These are phyloP conservation scores for Pseudolaguvia tuberculata DNA, from an alignment of 2,113 vertebrate species.

Conservation along the genomic window DNA sequence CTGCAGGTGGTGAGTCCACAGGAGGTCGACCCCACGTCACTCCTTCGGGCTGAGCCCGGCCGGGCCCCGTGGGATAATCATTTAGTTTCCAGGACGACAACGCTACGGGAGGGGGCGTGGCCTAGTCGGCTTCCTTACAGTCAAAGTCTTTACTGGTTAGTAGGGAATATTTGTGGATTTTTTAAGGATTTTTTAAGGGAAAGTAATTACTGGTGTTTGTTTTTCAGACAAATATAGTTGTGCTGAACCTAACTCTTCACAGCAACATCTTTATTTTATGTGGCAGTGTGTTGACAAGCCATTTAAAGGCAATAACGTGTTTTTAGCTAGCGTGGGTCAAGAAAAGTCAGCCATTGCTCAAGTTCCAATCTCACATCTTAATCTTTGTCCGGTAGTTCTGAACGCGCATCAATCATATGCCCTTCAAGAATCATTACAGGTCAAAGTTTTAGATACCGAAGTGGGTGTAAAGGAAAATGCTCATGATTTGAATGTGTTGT, in stretches of 20 bases:
- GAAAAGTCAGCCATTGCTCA: slow-evolving; percentile 34
- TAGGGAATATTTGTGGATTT: background rate
- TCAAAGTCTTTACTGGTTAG: background rate
- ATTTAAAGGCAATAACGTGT: slow-evolving; percentile 37
- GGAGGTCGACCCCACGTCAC: too few species aligned
- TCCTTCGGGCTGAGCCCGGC: too few species aligned
- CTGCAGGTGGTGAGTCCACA: too few species aligned
- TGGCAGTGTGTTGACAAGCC: slow-evolving; percentile 20
- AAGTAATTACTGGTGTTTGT: background rate
- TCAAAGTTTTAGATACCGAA: slow-evolving; percentile 41
- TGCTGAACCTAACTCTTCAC: background rate
- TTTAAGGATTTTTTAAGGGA: background rate
- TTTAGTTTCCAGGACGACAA: too few species aligned
- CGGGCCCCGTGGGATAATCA: too few species aligned
- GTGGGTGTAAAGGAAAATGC: slow-evolving; percentile 21
- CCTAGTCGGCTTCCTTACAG: too few species aligned
- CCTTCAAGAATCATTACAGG: slow-evolving; percentile 43
- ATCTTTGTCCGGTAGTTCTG: slow-evolving; percentile 34
- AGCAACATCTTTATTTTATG: slow-evolving; percentile 21
- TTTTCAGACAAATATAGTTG: background rate
- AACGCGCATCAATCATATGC: slow-evolving; percentile 32
- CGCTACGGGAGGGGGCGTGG: too few species aligned
- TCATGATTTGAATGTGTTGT: slow-evolving; percentile 34
- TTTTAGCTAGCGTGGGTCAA: slow-evolving; percentile 42
- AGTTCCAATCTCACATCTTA: slow-evolving; percentile 36